Evolutionary conservation across 2,888 invertebrate species (phyloP).

Genomic region (Parelbella ahira): DNA sequence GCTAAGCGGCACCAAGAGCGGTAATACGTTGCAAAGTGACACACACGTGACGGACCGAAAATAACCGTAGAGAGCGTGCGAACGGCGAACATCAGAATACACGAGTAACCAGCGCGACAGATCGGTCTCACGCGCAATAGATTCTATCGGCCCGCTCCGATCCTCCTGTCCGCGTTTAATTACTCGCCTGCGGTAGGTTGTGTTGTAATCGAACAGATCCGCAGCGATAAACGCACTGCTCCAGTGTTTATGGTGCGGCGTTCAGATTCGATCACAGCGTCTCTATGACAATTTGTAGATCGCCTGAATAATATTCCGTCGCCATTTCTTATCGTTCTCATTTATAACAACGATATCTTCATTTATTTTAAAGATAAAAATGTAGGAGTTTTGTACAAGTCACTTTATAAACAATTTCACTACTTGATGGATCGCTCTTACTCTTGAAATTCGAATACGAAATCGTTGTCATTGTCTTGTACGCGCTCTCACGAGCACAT

Average conservation of each 20-base stretch:
- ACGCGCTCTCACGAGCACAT: conserved; percentile 61
- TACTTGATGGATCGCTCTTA: conserved; percentile 49
- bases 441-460: conserved; percentile 55
- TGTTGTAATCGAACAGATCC: conserved; percentile 12
- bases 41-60: conserved; percentile 29
- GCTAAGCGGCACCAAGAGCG: conserved; percentile 13
- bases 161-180: conserved; percentile 28
- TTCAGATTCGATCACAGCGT: conserved; percentile 2
- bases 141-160: conserved; percentile 55
- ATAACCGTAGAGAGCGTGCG: conserved; percentile 55
- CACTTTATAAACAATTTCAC: conserved; percentile 30
- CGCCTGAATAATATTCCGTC: too few species aligned
- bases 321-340: too few species aligned
- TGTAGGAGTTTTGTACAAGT: conserved; percentile 14
- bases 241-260: conserved; percentile 8
- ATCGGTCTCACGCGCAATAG: conserved; percentile 63
- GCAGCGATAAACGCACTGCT: conserved; percentile 7
- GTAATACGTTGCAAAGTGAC: conserved; percentile 15
- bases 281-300: conserved; percentile 1
- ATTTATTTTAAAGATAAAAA: too few species aligned
- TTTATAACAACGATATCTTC: too few species aligned
- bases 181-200: conserved; percentile 17
- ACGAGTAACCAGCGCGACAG: conserved; percentile 35
- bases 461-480: conserved; percentile 61
- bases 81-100: conserved; percentile 39